Percentiles rank a stretch among this genome's conserved stretches.
phyloP scores from a whole-genome alignment of 2,888 invertebrate genomes.

The Notodonta ziczac region DNA sequence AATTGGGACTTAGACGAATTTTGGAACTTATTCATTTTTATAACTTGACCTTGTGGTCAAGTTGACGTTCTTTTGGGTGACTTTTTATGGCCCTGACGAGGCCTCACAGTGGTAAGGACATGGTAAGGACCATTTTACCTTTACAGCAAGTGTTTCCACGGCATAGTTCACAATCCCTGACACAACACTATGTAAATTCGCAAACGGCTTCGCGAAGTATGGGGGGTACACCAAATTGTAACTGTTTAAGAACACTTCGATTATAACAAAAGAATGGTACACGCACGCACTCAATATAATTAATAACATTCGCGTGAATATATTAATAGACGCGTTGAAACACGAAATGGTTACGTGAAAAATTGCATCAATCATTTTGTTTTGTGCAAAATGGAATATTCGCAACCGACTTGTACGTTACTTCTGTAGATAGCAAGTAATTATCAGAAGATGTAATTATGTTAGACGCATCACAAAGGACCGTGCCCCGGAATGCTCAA shows the following conservation, averaged over 20 bases:
- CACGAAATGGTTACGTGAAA: constrained; percentile 49
- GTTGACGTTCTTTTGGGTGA: too few relatives aligned
- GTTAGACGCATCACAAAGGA: constrained; percentile 9
- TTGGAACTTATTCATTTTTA: too few relatives aligned
- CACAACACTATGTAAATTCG: constrained; percentile 36
- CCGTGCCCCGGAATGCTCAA: constrained; percentile 20
- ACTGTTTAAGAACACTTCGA: constrained; percentile 72
- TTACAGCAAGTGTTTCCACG: constrained; percentile 47
- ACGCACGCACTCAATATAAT: constrained; percentile 66
- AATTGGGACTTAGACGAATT: too few relatives aligned
- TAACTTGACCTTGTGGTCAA: too few relatives aligned
- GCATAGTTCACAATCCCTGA: constrained; percentile 31
- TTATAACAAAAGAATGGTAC: constrained; percentile 70
- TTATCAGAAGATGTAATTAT: constrained; percentile 26
- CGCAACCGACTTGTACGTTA: constrained; percentile 10
- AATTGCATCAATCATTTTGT: constrained; percentile 52
- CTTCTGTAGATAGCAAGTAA: constrained; percentile 16
- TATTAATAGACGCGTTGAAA: constrained; percentile 57
- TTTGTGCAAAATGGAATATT: constrained; percentile 17
- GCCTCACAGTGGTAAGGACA: too few relatives aligned
- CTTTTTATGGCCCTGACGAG: too few relatives aligned
- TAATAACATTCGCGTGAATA: constrained; percentile 61
- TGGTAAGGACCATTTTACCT: constrained; percentile 48
- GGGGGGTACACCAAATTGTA: constrained; percentile 68
- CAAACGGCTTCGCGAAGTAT: constrained; percentile 55